Evolutionary conservation across 2,113 vertebrate genomes (phyloP).

Genomic region (Cyprinodon tularosa): DNA sequence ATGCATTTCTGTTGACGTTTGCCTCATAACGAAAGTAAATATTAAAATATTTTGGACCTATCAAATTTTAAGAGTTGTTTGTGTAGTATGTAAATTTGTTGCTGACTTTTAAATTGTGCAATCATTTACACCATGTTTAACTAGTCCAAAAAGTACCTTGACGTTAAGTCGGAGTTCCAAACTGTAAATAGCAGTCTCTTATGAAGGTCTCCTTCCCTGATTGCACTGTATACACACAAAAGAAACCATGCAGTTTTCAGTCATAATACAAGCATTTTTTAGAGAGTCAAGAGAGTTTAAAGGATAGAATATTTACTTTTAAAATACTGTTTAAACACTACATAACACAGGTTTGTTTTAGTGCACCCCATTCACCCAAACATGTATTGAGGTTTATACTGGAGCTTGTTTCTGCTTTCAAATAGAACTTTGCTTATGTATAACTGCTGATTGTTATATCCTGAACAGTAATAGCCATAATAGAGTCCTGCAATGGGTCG

Average conservation of each 20-base stretch:
- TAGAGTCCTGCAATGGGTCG: no score
- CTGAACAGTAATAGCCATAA: neutral
- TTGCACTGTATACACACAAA: conserved; percentile 73
- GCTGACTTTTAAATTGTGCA: neutral
- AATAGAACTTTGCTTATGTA: no score
- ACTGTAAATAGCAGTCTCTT: conserved; percentile 89
- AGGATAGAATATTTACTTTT: neutral
- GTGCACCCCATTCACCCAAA: no score
- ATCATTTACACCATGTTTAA: neutral
- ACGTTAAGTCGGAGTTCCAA: conserved; percentile 82
- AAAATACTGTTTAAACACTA: neutral
- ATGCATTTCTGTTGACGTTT: no score
- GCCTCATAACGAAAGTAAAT: no score
- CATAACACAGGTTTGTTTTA: no score
- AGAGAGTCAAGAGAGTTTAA: neutral
- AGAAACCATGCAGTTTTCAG: conserved; percentile 1
- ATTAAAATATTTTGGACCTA: no score
- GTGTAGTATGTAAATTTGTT: neutral
- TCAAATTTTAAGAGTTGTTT: no score
- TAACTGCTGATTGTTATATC: neutral
- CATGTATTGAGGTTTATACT: no score
- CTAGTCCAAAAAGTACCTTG: conserved; percentile 78
- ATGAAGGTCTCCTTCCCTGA: conserved; percentile 79
- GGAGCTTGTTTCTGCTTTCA: no score
- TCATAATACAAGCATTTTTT: conserved; percentile 3